phyloP scores from a whole-genome alignment of 2,888 invertebrate genomes.

The Apodemia zela region DNA sequence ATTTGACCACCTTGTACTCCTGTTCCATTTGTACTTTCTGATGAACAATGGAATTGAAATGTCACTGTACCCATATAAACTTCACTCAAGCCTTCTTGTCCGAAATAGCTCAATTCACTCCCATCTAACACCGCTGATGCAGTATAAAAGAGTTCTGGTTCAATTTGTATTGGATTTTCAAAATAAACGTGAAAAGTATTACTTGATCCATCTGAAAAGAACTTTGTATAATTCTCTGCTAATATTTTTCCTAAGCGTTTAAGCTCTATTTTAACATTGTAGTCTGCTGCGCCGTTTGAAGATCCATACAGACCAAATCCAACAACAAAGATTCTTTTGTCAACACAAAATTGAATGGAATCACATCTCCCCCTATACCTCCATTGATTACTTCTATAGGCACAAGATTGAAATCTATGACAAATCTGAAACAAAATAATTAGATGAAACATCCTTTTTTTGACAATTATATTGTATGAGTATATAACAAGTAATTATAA shows the following conservation, averaged over 20 bases:
- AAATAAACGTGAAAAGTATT: conserved; percentile 94
- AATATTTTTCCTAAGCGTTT: conserved; percentile 93
- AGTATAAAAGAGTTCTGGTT: conserved; percentile 96
- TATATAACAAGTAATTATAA: conserved; percentile 1
- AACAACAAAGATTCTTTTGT: conserved; percentile 96
- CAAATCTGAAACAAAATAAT: conserved; percentile 83
- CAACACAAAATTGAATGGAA: conserved; percentile 97
- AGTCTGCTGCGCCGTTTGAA: conserved; percentile 96
- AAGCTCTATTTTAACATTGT: conserved; percentile 95
- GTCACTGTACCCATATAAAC: conserved; percentile 95
- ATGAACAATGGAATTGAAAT: conserved; percentile 98
- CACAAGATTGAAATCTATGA: conserved; percentile 97
- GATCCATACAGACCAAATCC: conserved; percentile 98
- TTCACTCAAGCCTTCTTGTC: conserved; percentile 97
- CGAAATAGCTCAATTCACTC: conserved; percentile 96
- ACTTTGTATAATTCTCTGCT: conserved; percentile 95
- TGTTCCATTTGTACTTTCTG: conserved; percentile 98
- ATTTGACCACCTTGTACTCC: conserved; percentile 99
- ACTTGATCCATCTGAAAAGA: conserved; percentile 97
- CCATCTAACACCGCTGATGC: conserved; percentile 97
- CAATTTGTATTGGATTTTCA: conserved; percentile 92
- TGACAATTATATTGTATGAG: conserved; percentile 3
- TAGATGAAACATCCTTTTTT: background rate
- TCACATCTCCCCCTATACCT: conserved; percentile 97
- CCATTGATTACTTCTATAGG: conserved; percentile 98